Evolutionary conservation across 1,140 invertebrate species (phyloP).

Genomic region (Heliconius himera): DNA sequence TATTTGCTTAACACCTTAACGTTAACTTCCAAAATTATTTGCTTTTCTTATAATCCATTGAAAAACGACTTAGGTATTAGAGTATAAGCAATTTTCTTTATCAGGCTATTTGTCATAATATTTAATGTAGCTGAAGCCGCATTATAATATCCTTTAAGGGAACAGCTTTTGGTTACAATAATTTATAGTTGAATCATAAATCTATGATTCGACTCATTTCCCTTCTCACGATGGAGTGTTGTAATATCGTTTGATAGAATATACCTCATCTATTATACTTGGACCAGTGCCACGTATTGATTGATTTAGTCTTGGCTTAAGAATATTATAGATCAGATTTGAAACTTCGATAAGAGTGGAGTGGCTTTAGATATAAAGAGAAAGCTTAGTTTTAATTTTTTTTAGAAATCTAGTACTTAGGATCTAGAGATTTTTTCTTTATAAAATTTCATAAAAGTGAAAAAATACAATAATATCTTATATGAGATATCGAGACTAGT

Average conservation of each 20-base stretch:
- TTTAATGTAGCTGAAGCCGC: constrained; percentile 3
- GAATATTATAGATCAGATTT: constrained; percentile 6
- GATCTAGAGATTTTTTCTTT: too few relatives aligned
- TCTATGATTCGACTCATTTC: constrained; percentile 14
- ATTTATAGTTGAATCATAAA: background rate
- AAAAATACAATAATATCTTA: too few relatives aligned
- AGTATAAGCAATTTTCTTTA: constrained; percentile 1
- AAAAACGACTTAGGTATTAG: background rate
- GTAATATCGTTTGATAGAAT: constrained; percentile 21
- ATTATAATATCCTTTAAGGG: constrained; percentile 3
- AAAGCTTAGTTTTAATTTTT: background rate
- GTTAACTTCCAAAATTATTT: background rate
- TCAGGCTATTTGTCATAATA: constrained; percentile 4
- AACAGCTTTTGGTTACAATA: constrained; percentile 2
- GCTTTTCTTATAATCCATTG: background rate
- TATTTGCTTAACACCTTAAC: too few relatives aligned
- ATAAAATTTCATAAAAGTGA: too few relatives aligned
- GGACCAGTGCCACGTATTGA: constrained; percentile 29
- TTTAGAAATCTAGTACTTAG: background rate
- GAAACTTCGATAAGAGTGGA: background rate
- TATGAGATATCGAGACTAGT: too few relatives aligned
- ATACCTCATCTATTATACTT: constrained; percentile 25
- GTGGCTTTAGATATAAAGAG: background rate
- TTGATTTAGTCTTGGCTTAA: constrained; percentile 17
- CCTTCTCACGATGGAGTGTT: constrained; percentile 23